Evolutionary conservation across 23 tunicate genomes (phyloP).

Genomic region (Oikopleura dioica): DNA sequence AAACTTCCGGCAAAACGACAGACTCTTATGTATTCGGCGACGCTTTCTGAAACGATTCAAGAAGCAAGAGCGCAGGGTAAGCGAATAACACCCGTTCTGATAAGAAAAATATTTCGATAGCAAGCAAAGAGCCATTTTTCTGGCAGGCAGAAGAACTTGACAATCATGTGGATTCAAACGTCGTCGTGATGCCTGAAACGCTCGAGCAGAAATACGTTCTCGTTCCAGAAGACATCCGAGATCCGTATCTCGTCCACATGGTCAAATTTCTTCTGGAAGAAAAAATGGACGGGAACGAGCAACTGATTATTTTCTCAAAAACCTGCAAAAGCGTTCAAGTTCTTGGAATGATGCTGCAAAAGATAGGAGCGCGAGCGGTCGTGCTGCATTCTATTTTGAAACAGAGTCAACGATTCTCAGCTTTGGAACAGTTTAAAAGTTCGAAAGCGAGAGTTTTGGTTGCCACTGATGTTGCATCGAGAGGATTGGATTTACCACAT

Average conservation of each 20-base stretch:
- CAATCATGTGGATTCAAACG: not conserved
- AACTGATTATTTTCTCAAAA: constrained; percentile 74
- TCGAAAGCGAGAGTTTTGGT: constrained; percentile 42
- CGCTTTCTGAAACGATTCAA: constrained; percentile 49
- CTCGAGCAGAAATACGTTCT: constrained; percentile 71
- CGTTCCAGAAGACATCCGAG: constrained; percentile 67
- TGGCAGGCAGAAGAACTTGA: constrained; percentile 28
- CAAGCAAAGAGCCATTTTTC: constrained; percentile 52
- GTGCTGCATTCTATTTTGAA: constrained; percentile 64
- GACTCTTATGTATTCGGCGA: constrained; percentile 78
- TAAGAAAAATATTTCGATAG: no score
- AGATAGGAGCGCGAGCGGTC: constrained; percentile 49
- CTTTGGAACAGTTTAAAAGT: constrained; percentile 56
- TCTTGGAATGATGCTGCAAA: constrained; percentile 45
- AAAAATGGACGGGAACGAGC: constrained; percentile 31
- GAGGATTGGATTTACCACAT: constrained; percentile 77
- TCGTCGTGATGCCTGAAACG: constrained; percentile 14
- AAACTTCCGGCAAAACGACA: constrained; percentile 63
- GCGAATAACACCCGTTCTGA: no score
- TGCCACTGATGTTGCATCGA: constrained; percentile 94
- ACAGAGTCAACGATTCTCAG: constrained; percentile 48
- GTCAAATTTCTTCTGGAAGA: constrained; percentile 63
- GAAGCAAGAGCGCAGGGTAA: constrained; percentile 39
- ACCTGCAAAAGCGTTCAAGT: constrained; percentile 73
- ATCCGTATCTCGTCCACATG: constrained; percentile 61